Base-by-base conservation (phyloP, 2,888 invertebrate species). In the Thumatha senex region DNA sequence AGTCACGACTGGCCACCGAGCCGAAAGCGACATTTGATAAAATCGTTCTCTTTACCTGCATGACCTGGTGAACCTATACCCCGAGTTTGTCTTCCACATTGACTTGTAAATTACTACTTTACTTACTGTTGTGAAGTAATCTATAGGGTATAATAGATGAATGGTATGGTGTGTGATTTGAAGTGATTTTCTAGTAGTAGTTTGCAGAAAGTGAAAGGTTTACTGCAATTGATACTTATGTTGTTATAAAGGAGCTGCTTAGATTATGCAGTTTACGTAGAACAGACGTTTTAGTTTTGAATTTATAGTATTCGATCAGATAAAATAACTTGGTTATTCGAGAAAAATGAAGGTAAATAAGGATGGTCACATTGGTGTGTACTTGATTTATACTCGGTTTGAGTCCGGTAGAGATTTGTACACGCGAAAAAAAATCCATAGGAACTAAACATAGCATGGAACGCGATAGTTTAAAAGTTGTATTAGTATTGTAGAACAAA, bases 1-100 rank as follows among this genome's bases (percentile, higher is more conserved):
- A 89, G 90, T 89, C 90, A 90, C 89, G 89, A 90, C 73, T 80
- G 82, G 80, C 82, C 83, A 84, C 83, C 84, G 83, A 81, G 82
- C 85, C 82, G 80, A 84, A 85, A 81, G 83, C 83, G 84, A 86
- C 86, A 78, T 83, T 82, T 78, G 90, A 90, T 90, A 89, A 82
- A 78, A 89, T 89, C 89, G 87, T 80, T 80, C 86, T 79, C 78
- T 85, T 84, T 80, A 74, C 77, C 78, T 78, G 74, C 73, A 71
- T 84, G 87, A 85, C 87, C 87, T 72, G 61, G 78, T 80, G 70
- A 71, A 72, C 77, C 70, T 65, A 69, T 64, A 72, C 75, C 68
- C 74, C 68, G 70, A 72, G 76, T 82, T 75, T 79, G 78, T 78
- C 78, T 76, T 67, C 59, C 58, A 66, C 63, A 67, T 63, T 68